Base-by-base conservation (phyloP, 2,888 invertebrate genomes). In the Pammene aurita region DNA sequence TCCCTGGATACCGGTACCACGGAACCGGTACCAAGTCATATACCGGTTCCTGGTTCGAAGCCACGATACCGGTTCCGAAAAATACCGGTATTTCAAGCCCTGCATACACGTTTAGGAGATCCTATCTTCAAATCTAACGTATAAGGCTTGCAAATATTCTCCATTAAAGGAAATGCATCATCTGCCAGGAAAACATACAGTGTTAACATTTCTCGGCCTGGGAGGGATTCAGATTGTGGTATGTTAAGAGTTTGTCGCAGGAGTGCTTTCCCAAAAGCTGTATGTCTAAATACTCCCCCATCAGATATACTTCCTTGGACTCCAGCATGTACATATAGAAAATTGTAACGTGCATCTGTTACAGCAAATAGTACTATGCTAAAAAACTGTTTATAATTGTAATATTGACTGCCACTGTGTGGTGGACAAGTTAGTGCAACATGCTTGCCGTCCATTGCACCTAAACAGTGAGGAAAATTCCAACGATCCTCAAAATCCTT, bases 321-420 rank as follows among this genome's bases (percentile, higher is more conserved):
- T 58, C 66, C 69, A 71, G 57, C 66, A 67, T 66, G 52, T 35
- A 67, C 68, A 57, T 68, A 71, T n/a, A 66, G 6, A 62, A 71
- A 62, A 65, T 65, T 68, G 60, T 71, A 71, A 1, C 54, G 41
- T 63, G 63, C 64, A 18, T 71, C 67, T 46, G 48, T 54, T 64
- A 71, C 48, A 48, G 66, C 66, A 6, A 70, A 64, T 67, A 71
- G 54, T 10, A 71, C 57, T 38, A 66, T 70, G 62, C 66, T 70
- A 60, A 14, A 69, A 66, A 58, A 66, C 14, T 63, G 46, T n/a
- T 70, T 72, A 55, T 72, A 70, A 70, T 70, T 70, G 11, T 18
- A 70, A 70, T 72, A 70, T 63, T 71, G 64, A 68, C 16, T 67
- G 42, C 65, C 70, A 62, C 64, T 64, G 57, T 64, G 0, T 4